These are phyloP conservation scores for Ivindomyrus marchei DNA, from an alignment of 2,113 vertebrate species.

Conservation along the genomic window DNA sequence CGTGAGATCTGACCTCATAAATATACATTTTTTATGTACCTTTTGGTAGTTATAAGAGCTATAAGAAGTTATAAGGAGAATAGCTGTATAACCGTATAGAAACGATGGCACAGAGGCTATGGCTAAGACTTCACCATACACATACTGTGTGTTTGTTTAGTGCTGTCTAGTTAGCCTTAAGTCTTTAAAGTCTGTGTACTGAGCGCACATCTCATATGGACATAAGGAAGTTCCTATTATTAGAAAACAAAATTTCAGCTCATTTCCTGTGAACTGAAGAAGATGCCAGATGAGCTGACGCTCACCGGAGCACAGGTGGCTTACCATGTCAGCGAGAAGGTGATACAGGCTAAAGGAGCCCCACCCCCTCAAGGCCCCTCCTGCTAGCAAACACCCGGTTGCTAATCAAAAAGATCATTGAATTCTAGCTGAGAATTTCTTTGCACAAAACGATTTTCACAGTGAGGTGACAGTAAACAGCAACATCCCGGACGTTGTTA, in stretches of 20 bases:
- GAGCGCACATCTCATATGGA: background rate
- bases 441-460: no score
- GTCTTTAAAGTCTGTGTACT: background rate
- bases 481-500: no score
- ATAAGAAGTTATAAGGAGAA: background rate
- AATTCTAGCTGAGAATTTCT: no score
- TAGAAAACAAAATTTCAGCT: background rate
- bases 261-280: no score
- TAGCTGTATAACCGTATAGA: background rate
- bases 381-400: no score
- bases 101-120: background rate
- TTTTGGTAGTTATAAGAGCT: background rate
- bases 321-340: no score
- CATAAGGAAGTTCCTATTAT: background rate
- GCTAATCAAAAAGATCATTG: no score
- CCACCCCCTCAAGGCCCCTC: no score
- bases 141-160: background rate
- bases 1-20: background rate
- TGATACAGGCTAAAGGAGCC: no score
- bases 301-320: no score
- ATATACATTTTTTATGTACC: background rate
- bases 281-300: no score
- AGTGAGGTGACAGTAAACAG: no score
- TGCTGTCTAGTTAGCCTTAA: background rate
- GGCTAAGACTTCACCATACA: background rate